These are phyloP conservation scores for Gasteruption jaculator DNA, from an alignment of 2,888 invertebrate species.

Conservation along the genomic window DNA sequence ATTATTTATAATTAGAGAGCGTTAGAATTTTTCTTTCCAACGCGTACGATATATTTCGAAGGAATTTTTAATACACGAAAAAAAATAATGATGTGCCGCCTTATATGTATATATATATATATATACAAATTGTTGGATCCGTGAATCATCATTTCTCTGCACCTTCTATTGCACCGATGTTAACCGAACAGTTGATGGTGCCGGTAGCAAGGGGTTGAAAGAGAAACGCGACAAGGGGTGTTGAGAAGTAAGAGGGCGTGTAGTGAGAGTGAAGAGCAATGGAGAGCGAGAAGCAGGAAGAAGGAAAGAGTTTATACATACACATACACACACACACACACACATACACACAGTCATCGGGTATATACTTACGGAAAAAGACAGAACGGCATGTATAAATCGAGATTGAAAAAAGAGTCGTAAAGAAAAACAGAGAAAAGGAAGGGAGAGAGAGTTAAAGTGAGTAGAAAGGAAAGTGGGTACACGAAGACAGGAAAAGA, in stretches of 20 bases:
- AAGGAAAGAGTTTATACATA: slow-evolving; percentile 13
- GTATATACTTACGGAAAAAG: too few relatives aligned
- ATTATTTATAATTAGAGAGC: too few relatives aligned
- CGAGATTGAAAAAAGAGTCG: too few relatives aligned
- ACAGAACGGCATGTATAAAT: too few relatives aligned
- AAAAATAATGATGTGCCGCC: too few relatives aligned
- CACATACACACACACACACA: too few relatives aligned
- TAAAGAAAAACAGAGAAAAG: slow-evolving; percentile 14
- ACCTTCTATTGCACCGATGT: slow-evolving; percentile 32
- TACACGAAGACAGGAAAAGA: slow-evolving; percentile 19
- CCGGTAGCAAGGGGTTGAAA: too few relatives aligned
- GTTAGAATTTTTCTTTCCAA: slow-evolving; percentile 11
- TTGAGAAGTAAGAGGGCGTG: slow-evolving; percentile 16
- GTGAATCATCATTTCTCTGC: slow-evolving; percentile 34
- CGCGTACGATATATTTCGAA: too few relatives aligned
- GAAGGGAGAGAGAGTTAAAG: slow-evolving; percentile 15
- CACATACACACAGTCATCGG: too few relatives aligned
- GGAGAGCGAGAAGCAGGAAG: slow-evolving; percentile 7
- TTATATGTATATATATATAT: too few relatives aligned
- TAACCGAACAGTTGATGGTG: slow-evolving; percentile 35
- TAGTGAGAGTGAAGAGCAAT: slow-evolving; percentile 12
- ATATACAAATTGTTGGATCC: slow-evolving; percentile 19
- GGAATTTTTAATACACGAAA: too few relatives aligned
- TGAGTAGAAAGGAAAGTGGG: slow-evolving; percentile 19
- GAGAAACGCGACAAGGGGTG: slow-evolving; percentile 28